Evolutionary conservation across 64 coral and sea anemone species (phyloP), one percentile per base, ranked within the genome.

Genomic region (Trachythela sp.): DNA sequence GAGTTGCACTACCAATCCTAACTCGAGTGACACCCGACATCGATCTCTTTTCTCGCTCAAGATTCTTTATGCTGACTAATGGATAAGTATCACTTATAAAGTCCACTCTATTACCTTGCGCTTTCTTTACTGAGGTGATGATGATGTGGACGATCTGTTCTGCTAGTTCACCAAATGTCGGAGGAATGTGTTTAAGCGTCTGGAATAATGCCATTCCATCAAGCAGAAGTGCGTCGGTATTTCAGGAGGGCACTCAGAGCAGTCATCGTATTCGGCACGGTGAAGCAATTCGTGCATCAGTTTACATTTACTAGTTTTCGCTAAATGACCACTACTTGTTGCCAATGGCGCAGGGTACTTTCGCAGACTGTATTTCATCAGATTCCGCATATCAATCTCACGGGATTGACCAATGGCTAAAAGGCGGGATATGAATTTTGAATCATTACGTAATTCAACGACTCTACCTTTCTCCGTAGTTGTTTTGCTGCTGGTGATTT

Each of bases 361-460:
- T 30, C 75, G 32, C 34, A 80, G 8, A 36, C 75, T 38, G 75
- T 36, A 80, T 18, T 80, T 80, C 75, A 80, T 80, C 75, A 80
- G 38, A 37, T 80, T 80, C 31, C 31, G 75, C 75, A 13, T 80
- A 18, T 80, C 75, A 80, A 80, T 80, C 31, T 80, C 75, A 80
- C 32, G 75, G 8, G 75, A 80, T 6, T 80, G 75, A 15, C 75
- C 75, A 80, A 80, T 80, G 38, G 33, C 75, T 80, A 80, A 39
- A 18, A 13, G 75, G 15, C 75, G 75, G 33, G 75, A 80, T 29
- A 80, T 80, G 30, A 80, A 80, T 80, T 80, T 80, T 80, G 75
- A 80, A 39, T 80, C 75, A 39, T 30, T 80, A 80, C 75, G 75
- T 80, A 80, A 80, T 39, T 80, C 75, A 80, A 80, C 75, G 30